Evolutionary conservation across 2,888 invertebrate species (phyloP).

Genomic region (Polia nebulosa): DNA sequence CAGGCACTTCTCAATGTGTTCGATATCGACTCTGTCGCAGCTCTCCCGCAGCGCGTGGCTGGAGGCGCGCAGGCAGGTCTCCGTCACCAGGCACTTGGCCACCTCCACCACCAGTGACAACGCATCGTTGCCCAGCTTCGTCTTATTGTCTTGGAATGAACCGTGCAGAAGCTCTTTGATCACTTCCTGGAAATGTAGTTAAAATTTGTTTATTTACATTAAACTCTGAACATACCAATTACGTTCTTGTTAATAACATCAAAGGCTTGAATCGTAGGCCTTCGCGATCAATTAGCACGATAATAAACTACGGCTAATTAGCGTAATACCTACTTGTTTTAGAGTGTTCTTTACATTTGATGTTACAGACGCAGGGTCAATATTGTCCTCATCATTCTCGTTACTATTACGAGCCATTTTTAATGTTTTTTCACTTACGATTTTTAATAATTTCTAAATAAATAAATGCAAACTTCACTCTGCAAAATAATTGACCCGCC

Average conservation of each 20-base stretch:
- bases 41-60: constrained; percentile 87
- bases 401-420: constrained; percentile 80
- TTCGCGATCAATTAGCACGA: constrained; percentile 2
- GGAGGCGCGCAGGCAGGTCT: constrained; percentile 89
- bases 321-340: constrained; percentile 77
- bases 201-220: constrained; percentile 35
- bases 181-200: constrained; percentile 81
- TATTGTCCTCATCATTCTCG: constrained; percentile 79
- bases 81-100: constrained; percentile 89
- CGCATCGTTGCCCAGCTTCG: constrained; percentile 90
- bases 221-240: not conserved
- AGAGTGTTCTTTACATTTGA: constrained; percentile 80
- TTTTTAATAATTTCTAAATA: constrained; percentile 40
- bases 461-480: constrained; percentile 20
- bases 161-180: constrained; percentile 90
- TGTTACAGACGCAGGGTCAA: constrained; percentile 81
- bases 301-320: not conserved
- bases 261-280: not conserved
- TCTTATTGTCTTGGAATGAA: constrained; percentile 90
- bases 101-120: constrained; percentile 89
- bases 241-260: not conserved
- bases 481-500: constrained; percentile 42
- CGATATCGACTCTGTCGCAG: constrained; percentile 85
- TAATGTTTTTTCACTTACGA: constrained; percentile 29
- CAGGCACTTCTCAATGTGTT: constrained; percentile 90